These are phyloP conservation scores for Melanotaenia duboulayi DNA, from an alignment of 2,113 vertebrate genomes.

Conservation along the genomic window DNA sequence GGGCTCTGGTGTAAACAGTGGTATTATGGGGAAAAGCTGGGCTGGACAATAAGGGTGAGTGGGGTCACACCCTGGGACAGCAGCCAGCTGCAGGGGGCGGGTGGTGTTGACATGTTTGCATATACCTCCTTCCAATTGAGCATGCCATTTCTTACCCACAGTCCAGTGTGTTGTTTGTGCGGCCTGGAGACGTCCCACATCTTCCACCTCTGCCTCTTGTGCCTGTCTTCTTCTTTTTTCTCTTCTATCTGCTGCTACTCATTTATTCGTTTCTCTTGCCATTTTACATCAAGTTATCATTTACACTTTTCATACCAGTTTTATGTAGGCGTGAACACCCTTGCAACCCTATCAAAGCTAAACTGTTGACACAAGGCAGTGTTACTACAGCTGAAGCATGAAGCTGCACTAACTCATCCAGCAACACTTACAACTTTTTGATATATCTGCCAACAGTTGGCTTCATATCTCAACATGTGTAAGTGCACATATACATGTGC, in stretches of 20 bases:
- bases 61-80: slow-evolving; percentile 66
- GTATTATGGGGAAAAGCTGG: slow-evolving; percentile 10
- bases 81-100: slow-evolving; percentile 67
- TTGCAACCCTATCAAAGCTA: slow-evolving; percentile 3
- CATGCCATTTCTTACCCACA: slow-evolving; percentile 33
- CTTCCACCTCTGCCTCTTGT: slow-evolving; percentile 1
- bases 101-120: slow-evolving; percentile 57
- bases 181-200: slow-evolving; percentile 64
- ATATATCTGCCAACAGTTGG: slow-evolving; percentile 2
- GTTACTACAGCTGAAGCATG: not conserved
- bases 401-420: not conserved
- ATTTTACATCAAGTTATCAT: not conserved
- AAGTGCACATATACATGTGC: not conserved
- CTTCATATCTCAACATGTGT: slow-evolving; percentile 24
- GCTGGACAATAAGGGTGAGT: slow-evolving; percentile 35
- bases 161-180: slow-evolving; percentile 59
- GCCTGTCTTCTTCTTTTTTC: not conserved
- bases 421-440: not conserved
- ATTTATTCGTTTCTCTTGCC: not conserved
- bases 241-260: too few species aligned
- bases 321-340: not conserved
- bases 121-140: slow-evolving; percentile 26
- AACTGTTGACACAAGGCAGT: not conserved
- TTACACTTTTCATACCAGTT: not conserved
- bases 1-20: slow-evolving; percentile 1